Evolutionary conservation across 2,888 invertebrate species (phyloP).

Genomic region (Hoplodrina blanda): DNA sequence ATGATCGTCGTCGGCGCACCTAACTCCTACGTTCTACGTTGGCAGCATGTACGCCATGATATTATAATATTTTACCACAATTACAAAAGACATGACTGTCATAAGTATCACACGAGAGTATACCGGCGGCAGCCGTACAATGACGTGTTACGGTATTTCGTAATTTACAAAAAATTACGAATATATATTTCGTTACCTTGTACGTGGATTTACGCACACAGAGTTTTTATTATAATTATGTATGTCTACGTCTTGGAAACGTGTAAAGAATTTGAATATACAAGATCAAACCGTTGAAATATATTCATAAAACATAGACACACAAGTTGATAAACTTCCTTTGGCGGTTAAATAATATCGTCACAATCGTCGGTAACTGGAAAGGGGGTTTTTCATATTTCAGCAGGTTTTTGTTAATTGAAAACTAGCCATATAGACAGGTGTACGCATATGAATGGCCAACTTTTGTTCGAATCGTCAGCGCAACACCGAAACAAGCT

Average conservation of each 20-base stretch:
- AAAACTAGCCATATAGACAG: slow-evolving; percentile 14
- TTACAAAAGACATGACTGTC: slow-evolving; percentile 27
- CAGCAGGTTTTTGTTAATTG: slow-evolving; percentile 6
- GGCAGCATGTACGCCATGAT: slow-evolving; percentile 8
- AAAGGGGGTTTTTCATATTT: not conserved
- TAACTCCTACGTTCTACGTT: not conserved
- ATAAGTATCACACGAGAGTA: slow-evolving; percentile 48
- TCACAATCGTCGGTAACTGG: not conserved
- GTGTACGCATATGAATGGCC: not conserved
- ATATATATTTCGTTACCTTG: slow-evolving; percentile 32
- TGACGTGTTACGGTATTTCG: slow-evolving; percentile 28
- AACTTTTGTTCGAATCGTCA: slow-evolving; percentile 24
- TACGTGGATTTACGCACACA: slow-evolving; percentile 12
- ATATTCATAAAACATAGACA: slow-evolving; percentile 10
- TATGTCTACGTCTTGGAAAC: slow-evolving; percentile 19
- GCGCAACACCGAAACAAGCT: slow-evolving; percentile 40
- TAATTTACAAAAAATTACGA: slow-evolving; percentile 45
- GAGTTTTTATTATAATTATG: slow-evolving; percentile 22
- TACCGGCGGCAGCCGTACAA: slow-evolving; percentile 14
- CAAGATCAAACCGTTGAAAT: slow-evolving; percentile 19
- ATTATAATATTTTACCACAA: slow-evolving; percentile 19
- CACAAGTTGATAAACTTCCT: not conserved
- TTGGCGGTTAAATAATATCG: not conserved
- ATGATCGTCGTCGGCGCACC: too few relatives aligned
- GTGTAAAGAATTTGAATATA: slow-evolving; percentile 18